These are phyloP conservation scores for Bradypodion ventrale DNA, from an alignment of 2,797 vertebrate genomes.

Conservation along the genomic window DNA sequence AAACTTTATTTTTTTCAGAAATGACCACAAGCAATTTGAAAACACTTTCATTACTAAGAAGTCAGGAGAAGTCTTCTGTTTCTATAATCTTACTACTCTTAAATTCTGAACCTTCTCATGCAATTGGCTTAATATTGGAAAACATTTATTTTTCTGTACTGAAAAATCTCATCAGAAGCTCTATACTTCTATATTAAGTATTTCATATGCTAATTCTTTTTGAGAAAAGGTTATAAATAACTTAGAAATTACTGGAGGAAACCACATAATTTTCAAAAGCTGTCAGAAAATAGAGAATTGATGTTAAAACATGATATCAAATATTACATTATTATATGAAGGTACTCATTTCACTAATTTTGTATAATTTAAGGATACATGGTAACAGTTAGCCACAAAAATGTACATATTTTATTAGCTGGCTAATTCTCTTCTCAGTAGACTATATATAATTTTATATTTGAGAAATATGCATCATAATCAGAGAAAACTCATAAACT, in stretches of 20 bases:
- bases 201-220: no score
- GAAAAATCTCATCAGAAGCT: no score
- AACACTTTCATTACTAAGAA: background rate
- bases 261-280: background rate
- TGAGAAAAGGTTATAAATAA: background rate
- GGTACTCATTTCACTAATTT: background rate
- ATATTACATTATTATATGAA: background rate
- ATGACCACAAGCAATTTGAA: no score
- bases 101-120: conserved; percentile 11
- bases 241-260: background rate
- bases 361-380: background rate
- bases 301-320: background rate
- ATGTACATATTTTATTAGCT: background rate
- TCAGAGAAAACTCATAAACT: conserved; percentile 32
- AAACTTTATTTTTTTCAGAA: no score
- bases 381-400: background rate
- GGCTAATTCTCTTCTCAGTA: background rate
- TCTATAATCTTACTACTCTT: conserved; percentile 10
- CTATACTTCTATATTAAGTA: no score
- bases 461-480: background rate
- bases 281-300: background rate
- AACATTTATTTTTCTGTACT: conserved; percentile 27
- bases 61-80: background rate
- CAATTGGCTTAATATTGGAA: background rate
- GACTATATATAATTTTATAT: background rate